phyloP scores from a whole-genome alignment of 2,797 vertebrate genomes.

The Neomorphus geoffroyi region DNA sequence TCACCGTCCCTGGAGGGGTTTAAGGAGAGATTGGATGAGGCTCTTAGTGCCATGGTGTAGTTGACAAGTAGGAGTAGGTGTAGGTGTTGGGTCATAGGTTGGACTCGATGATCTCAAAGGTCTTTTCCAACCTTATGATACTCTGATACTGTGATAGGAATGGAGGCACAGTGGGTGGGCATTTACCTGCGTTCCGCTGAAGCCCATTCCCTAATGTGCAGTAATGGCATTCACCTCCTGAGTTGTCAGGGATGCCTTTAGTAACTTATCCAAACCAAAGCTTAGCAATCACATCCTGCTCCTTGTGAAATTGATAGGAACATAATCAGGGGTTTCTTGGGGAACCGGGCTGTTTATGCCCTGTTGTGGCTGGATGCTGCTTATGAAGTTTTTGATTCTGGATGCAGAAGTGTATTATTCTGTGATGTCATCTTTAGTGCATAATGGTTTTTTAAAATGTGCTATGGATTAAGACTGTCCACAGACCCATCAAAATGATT shows the following conservation, averaged over 20 bases:
- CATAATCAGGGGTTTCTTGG: background rate
- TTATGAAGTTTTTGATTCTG: background rate
- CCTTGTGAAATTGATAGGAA: background rate
- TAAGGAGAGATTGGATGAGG: too few species aligned
- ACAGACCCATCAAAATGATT: constrained; percentile 6
- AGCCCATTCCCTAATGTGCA: background rate
- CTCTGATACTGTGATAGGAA: too few species aligned
- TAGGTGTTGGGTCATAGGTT: too few species aligned
- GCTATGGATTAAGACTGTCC: constrained; percentile 3
- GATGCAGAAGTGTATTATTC: background rate
- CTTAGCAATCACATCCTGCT: background rate
- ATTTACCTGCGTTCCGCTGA: background rate
- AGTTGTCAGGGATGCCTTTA: background rate
- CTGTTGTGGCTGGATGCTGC: background rate
- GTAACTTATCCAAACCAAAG: background rate
- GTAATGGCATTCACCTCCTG: background rate
- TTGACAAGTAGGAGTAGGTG: too few species aligned
- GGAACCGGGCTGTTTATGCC: background rate
- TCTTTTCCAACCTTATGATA: too few species aligned
- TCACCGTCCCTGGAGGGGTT: too few species aligned
- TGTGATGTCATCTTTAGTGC: background rate
- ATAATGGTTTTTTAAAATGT: constrained; percentile 15
- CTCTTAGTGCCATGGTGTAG: too few species aligned
- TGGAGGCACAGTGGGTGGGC: background rate
- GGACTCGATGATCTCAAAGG: too few species aligned